phyloP scores from a whole-genome alignment of 2,888 invertebrate genomes.

The Chesias legatella region DNA sequence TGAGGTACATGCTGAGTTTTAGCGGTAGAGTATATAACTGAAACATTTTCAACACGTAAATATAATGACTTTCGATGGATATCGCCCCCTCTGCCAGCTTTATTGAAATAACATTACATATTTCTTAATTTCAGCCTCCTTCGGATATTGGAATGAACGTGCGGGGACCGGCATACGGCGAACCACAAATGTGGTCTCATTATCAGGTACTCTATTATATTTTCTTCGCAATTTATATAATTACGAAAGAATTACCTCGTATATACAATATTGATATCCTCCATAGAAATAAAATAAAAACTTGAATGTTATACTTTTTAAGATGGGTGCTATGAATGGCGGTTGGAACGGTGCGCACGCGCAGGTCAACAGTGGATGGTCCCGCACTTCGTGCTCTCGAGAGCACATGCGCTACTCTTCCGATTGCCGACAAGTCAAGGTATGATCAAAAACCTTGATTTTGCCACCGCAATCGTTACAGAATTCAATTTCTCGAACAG shows the following conservation, averaged over 20 bases:
- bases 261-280: no score
- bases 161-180: slow-evolving; percentile 62
- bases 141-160: slow-evolving; percentile 66
- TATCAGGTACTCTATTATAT: slow-evolving; percentile 55
- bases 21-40: no score
- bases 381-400: slow-evolving; percentile 57
- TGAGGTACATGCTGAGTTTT: no score
- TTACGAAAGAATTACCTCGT: no score
- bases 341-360: slow-evolving; percentile 54
- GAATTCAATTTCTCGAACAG: no score
- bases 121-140: slow-evolving; percentile 59
- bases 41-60: no score
- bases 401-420: slow-evolving; percentile 62
- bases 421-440: slow-evolving; percentile 67
- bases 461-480: no score
- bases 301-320: slow-evolving; percentile 1
- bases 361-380: slow-evolving; percentile 51
- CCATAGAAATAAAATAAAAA: no score
- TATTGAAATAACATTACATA: no score
- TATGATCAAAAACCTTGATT: slow-evolving; percentile 27
- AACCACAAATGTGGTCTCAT: slow-evolving; percentile 72
- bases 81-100: no score
- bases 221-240: background rate
- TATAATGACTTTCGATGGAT: no score
- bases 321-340: slow-evolving; percentile 59